Percentiles rank a stretch among this genome's conserved stretches.
These are phyloP conservation scores for Halcyon smyrnensis DNA, from an alignment of 2,797 vertebrate species.

Conservation along the genomic window DNA sequence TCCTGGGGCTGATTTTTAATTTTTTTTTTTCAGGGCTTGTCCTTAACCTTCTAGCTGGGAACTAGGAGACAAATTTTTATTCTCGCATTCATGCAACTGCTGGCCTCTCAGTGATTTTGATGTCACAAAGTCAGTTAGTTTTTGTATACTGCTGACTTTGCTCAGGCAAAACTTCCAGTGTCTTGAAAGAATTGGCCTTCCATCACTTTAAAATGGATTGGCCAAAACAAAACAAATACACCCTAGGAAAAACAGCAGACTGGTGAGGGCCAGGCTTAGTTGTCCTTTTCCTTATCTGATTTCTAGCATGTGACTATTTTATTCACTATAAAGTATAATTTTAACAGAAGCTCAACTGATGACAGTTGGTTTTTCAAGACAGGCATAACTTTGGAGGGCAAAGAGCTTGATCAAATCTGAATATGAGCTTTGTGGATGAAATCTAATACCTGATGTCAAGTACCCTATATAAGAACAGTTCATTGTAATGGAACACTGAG, in stretches of 20 bases:
- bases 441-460: not conserved
- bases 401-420: not conserved
- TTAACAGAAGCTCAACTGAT: not conserved
- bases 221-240: not conserved
- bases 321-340: not conserved
- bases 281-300: not conserved
- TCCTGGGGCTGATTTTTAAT: not conserved
- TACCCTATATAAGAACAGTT: not conserved
- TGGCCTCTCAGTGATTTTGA: not conserved
- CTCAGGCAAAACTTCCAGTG: not conserved
- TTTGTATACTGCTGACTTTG: not conserved
- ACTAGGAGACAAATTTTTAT: not conserved
- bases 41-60: not conserved
- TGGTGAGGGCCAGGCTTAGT: not conserved
- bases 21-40: not conserved
- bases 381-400: not conserved
- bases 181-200: not conserved
- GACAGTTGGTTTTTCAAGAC: not conserved
- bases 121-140: not conserved
- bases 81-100: not conserved
- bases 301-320: not conserved
- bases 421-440: not conserved
- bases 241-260: not conserved
- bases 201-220: not conserved
- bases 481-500: not conserved